These are phyloP conservation scores for Schizopygopsis malacanthus DNA, from an alignment of 2,797 vertebrate species.

Conservation along the genomic window DNA sequence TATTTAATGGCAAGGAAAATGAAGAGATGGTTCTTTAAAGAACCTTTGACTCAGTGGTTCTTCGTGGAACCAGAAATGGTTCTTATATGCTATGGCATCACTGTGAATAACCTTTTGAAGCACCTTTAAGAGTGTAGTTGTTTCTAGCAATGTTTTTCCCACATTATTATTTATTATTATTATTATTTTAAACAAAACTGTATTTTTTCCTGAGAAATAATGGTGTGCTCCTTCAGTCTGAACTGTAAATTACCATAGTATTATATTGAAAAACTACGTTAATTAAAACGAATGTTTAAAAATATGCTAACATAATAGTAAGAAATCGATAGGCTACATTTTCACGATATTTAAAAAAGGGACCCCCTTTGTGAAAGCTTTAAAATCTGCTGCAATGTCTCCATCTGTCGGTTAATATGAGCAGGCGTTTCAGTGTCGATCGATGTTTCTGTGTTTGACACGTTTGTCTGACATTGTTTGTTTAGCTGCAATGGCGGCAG, in stretches of 20 bases:
- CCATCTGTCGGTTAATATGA: conserved; percentile 16
- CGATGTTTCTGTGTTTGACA: conserved; percentile 35
- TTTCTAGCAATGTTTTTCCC: not conserved
- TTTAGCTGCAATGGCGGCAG: not conserved
- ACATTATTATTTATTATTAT: not conserved
- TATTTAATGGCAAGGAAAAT: too few relatives aligned
- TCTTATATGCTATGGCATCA: too few relatives aligned
- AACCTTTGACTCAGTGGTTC: too few relatives aligned
- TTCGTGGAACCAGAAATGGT: too few relatives aligned
- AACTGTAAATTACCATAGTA: not conserved
- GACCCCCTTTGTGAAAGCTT: not conserved
- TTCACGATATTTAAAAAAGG: not conserved
- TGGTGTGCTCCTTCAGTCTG: not conserved
- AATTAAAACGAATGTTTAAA: too few relatives aligned
- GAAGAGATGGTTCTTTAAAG: too few relatives aligned
- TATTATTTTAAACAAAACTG: not conserved
- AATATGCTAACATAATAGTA: not conserved
- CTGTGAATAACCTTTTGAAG: too few relatives aligned
- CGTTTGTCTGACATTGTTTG: conserved; percentile 15
- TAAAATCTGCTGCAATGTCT: not conserved
- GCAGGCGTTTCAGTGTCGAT: not conserved
- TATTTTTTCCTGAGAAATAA: not conserved
- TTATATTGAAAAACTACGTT: not conserved
- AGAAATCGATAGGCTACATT: not conserved
- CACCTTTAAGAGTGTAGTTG: not conserved